Percentiles rank a stretch among this genome's conserved stretches.
Evolutionary conservation across 2,113 vertebrate species (phyloP).

Genomic region (Myiozetetes cayanensis): DNA sequence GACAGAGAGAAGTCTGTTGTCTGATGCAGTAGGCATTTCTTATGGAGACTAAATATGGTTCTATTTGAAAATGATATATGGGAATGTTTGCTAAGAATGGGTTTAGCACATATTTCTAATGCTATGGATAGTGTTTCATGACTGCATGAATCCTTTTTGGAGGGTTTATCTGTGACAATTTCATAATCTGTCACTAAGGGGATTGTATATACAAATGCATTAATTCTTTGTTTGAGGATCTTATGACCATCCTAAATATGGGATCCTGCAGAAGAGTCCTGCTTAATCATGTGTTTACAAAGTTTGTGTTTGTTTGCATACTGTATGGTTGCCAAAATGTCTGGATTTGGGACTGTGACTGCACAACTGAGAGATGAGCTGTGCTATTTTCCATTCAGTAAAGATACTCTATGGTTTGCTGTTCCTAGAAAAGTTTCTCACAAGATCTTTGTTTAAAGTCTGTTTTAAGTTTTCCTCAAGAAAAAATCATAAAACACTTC

Average conservation of each 20-base stretch:
- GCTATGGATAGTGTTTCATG: neutral
- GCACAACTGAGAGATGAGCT: neutral
- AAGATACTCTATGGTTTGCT: neutral
- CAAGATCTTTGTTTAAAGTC: neutral
- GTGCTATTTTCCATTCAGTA: neutral
- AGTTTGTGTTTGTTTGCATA: conserved; percentile 52
- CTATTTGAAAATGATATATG: neutral
- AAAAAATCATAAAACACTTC: neutral
- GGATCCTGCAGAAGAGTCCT: neutral
- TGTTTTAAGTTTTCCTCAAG: neutral
- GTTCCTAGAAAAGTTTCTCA: neutral
- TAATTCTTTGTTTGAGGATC: conserved; percentile 63
- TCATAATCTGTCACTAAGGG: conserved; percentile 39
- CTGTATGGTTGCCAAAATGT: conserved; percentile 37
- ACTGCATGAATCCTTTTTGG: neutral
- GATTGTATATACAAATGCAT: conserved; percentile 22
- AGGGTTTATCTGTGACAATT: conserved; percentile 16
- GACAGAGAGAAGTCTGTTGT: neutral
- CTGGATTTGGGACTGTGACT: neutral
- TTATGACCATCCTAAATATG: conserved; percentile 27
- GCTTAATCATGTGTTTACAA: conserved; percentile 55
- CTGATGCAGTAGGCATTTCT: neutral
- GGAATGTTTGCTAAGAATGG: neutral
- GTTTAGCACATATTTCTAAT: neutral
- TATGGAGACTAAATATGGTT: neutral